phyloP scores from a whole-genome alignment of 2,113 vertebrate genomes.

The Perccottus glenii region DNA sequence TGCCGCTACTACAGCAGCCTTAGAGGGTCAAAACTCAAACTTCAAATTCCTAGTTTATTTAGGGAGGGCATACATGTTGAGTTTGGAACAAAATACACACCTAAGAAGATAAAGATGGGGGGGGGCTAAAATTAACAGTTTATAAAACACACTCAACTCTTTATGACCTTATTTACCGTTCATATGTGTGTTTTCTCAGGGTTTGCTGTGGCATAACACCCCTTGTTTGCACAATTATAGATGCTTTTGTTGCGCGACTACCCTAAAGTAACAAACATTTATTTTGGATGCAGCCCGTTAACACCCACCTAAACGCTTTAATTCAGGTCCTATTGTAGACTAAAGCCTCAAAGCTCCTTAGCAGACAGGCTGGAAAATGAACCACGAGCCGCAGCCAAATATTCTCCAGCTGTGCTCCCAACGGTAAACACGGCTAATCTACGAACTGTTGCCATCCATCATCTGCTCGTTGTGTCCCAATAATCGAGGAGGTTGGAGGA shows the following conservation, averaged over 20 bases:
- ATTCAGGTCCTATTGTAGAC: neutral
- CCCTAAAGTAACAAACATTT: constrained; percentile 5
- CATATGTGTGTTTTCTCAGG: neutral
- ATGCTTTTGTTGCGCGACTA: constrained; percentile 1
- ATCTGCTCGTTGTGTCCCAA: constrained; percentile 14
- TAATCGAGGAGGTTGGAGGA: constrained; percentile 7
- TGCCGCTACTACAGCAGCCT: no score
- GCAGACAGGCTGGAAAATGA: neutral
- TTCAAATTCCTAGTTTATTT: no score
- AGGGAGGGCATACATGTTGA: no score
- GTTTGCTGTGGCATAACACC: constrained; percentile 1
- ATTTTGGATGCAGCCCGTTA: constrained; percentile 4
- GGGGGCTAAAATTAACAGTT: no score
- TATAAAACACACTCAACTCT: no score
- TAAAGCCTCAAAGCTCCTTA: neutral
- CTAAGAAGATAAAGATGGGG: no score
- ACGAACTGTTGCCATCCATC: constrained; percentile 2
- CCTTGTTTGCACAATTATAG: constrained; percentile 8
- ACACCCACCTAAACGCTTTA: neutral
- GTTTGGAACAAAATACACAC: no score
- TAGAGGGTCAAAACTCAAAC: no score
- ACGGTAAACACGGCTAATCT: constrained; percentile 21
- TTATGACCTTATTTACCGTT: no score
- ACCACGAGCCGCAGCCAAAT: neutral
- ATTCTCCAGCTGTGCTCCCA: constrained; percentile 30